Evolutionary conservation across 1,140 invertebrate genomes (phyloP), one percentile per base, ranked within the genome.

Genomic region (Thereuonema tuberculata): DNA sequence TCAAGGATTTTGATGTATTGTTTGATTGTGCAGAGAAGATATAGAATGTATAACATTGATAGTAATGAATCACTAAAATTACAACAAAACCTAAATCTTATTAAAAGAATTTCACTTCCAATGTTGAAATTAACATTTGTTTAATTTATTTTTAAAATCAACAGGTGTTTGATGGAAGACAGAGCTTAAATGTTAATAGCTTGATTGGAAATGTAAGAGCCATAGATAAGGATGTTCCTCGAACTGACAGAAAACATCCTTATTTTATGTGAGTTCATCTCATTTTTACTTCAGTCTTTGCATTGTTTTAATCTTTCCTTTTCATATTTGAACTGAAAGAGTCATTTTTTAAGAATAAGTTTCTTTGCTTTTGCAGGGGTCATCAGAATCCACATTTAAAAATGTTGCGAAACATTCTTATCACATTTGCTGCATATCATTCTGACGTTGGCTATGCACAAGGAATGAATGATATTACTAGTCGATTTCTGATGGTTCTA

Each of bases 381-480:
- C 9, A 52, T 52, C 9, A 52, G 5, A 52, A 24, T 24, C 9
- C 24, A 52, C 24, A 52, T 24, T 24, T 52, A 15, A 26, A 5
- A 3, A 55, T 29, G 26, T 25, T 55, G 28, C 53, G 53, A 9
- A 55, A 55, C 27, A 55, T 55, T 55, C 27, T 55, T 26, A 29
- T 55, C 2, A 55, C 53, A 9, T 55, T 27, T 55, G 53, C 53
- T 17, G 53, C 53, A 26, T 55, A 28, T 28, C 53, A 55, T 28
- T 3, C 5, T n/a, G 23, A 26, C 15, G 53, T 55, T 28, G 53
- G 53, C 28, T 55, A 55, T 55, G 53, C 26, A 12, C 53, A 55
- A 29, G 53, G 53, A 9, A 55, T 55, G 53, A 55, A 55, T 29
- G 53, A 55, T 21, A 55, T 55, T 21, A 25, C 53, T 12, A 29